Base-by-base conservation (phyloP, 2,113 vertebrate genomes). In the Paramormyrops kingsleyae region DNA sequence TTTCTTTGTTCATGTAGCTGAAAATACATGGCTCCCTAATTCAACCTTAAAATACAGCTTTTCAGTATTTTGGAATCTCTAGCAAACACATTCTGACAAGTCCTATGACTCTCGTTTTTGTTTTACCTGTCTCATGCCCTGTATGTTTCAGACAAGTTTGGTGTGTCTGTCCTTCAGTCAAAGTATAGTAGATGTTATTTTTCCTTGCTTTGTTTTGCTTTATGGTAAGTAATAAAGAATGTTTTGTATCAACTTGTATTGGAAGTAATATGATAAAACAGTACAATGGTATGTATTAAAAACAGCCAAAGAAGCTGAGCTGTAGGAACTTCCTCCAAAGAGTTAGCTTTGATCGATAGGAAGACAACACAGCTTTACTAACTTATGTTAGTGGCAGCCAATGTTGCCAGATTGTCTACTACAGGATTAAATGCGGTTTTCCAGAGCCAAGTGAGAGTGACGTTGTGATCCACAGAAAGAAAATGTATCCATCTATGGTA, bases 401-500 rank as follows among this genome's bases (percentile, higher is more conserved):
- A 42, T 84, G 74, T 80, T 80, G 31, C 39, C 31, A 39, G 74
- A 42, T 80, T 80, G 83, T 47, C 83, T 84, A 46, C 17, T 84
- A n/a, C 83, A 47, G 74, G 74, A 80, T 80, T 80, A 80, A 66
- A 46, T 44, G 42, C 4, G 5, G 59, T 59, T 70, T 46, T 70
- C 59, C 59, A 88, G 87, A 88, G 87, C 59, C 39, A n/a, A 56
- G 35, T 27, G 62, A 70, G 42, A 70, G 39, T 39, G 42, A 70
- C 27, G 59, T 70, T 9, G 42, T 47, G 47, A 27, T 88, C 42
- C 59, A 70, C 24, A 35, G 49, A 53, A 70, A 66, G 56, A 88
- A 88, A n/a, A 88, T 88, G 9, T 70, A 44, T 88, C 87, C 87
- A 88, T 88, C 56, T 70, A 88, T 88, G 87, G 87, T 44, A 27